Evolutionary conservation across 2,113 vertebrate genomes (phyloP).

Genomic region (Chaetops frenatus): DNA sequence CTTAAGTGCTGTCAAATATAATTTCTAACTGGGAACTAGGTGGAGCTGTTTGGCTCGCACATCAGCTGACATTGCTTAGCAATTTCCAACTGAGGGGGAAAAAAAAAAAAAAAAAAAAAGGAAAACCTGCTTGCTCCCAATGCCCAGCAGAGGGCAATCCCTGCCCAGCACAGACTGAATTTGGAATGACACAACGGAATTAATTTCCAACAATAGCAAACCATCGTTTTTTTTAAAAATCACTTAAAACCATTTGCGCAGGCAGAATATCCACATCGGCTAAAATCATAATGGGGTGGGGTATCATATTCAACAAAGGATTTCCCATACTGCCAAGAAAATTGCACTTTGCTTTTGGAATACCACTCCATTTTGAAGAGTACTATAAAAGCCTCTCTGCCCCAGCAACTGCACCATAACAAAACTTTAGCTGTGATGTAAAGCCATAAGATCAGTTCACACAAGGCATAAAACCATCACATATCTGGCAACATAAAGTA

Average conservation of each 20-base stretch:
- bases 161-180: neutral
- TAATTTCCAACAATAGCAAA: neutral
- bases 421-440: neutral
- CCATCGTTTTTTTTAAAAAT: neutral
- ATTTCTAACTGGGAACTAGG: neutral
- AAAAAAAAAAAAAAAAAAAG: neutral
- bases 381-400: neutral
- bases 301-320: neutral
- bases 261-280: neutral
- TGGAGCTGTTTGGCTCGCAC: neutral
- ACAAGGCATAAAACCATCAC: neutral
- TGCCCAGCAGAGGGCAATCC: constrained; percentile 52
- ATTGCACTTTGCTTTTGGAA: neutral
- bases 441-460: neutral
- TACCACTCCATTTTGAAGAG: neutral
- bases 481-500: neutral
- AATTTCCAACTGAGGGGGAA: neutral
- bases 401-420: neutral
- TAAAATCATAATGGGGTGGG: neutral
- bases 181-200: neutral
- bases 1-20: neutral
- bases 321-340: neutral
- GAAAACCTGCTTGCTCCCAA: neutral
- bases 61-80: neutral
- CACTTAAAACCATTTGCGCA: neutral